Conservation (phyloP, 2,113 vertebrate genomes). For the Pygoscelis adeliae region DNA sequence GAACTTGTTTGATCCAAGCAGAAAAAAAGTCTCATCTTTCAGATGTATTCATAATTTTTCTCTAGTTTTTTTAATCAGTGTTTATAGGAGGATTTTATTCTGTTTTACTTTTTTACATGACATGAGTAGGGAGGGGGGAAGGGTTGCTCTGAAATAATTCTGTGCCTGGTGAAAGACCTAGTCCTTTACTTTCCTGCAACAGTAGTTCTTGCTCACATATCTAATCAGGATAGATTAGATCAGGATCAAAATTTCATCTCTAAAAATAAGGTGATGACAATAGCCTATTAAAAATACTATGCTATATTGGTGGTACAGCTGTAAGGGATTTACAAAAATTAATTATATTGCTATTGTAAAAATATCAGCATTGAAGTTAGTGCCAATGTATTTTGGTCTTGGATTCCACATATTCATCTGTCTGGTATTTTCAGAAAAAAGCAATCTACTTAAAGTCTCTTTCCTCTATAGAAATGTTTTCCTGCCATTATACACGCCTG, state of each 20-base stretch:
- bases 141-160: neutral
- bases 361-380: constrained; percentile 29
- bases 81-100: neutral
- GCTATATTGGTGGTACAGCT: constrained; percentile 44
- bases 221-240: too few relatives aligned
- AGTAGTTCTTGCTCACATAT: neutral
- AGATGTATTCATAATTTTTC: neutral
- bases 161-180: neutral
- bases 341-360: constrained; percentile 29
- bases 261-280: constrained; percentile 40
- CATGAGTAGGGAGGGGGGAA: neutral
- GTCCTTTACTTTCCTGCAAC: neutral
- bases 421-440: constrained; percentile 51
- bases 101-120: neutral
- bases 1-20: neutral
- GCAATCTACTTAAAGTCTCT: neutral
- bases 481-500: neutral
- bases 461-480: neutral
- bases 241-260: neutral
- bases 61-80: neutral
- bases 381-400: constrained; percentile 46
- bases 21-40: neutral
- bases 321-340: constrained; percentile 43
- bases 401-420: constrained; percentile 16
- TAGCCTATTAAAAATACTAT: constrained; percentile 1